These are phyloP conservation scores for Theretra japonica DNA, from an alignment of 2,888 invertebrate species.

Conservation along the genomic window DNA sequence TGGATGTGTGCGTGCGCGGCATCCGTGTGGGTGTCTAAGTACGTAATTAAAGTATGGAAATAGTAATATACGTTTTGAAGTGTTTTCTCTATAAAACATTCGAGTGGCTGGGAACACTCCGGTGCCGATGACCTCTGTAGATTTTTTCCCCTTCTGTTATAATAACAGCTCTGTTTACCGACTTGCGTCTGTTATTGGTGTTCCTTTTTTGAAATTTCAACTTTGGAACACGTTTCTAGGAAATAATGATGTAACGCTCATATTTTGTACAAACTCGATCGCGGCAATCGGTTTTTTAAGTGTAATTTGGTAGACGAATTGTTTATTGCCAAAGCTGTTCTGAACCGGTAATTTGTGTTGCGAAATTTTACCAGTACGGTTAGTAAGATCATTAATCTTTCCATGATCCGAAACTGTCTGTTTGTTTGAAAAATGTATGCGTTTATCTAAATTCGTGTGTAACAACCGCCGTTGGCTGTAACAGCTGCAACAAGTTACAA, in stretches of 20 bases:
- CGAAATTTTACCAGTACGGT: constrained; percentile 69
- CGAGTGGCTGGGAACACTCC: constrained; percentile 79
- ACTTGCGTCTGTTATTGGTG: constrained; percentile 63
- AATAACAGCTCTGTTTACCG: constrained; percentile 76
- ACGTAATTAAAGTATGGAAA: constrained; percentile 81
- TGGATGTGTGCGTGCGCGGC: constrained; percentile 53
- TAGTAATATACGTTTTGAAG: constrained; percentile 84
- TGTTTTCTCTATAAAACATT: constrained; percentile 83
- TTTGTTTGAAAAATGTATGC: constrained; percentile 66
- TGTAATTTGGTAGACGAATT: constrained; percentile 57
- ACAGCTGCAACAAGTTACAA: constrained; percentile 28
- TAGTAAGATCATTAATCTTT: constrained; percentile 72
- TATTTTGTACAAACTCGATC: constrained; percentile 31
- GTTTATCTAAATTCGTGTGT: constrained; percentile 58
- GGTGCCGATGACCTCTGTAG: constrained; percentile 69
- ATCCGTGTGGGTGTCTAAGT: constrained; percentile 70
- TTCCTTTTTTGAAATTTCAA: constrained; percentile 60
- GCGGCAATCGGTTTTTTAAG: constrained; percentile 38
- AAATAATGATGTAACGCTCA: constrained; percentile 47
- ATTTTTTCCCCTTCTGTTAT: constrained; percentile 72
- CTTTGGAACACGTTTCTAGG: constrained; percentile 44
- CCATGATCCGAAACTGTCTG: constrained; percentile 70
- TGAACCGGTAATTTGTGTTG: constrained; percentile 67
- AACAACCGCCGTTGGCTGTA: constrained; percentile 51
- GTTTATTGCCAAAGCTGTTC: constrained; percentile 64